Conservation (phyloP, 2,888 invertebrate species). For the Cheilosia grossa region DNA sequence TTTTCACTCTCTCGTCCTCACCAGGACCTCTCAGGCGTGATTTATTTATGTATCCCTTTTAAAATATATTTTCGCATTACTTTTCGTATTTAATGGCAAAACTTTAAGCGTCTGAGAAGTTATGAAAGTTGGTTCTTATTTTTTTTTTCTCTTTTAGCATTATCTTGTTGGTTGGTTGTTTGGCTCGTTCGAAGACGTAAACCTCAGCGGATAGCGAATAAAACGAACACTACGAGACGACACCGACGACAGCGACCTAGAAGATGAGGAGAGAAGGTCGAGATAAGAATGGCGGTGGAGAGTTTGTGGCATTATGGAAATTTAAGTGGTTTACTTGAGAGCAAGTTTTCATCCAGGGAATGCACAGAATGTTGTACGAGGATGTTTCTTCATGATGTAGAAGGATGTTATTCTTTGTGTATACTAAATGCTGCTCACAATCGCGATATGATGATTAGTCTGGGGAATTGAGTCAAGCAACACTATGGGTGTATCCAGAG, state of each 20-base stretch:
- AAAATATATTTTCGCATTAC: conserved; percentile 67
- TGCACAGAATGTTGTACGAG: conserved; percentile 47
- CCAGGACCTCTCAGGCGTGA: conserved; percentile 53
- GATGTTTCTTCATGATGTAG: conserved; percentile 35
- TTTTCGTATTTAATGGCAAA: conserved; percentile 71
- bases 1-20: conserved; percentile 22
- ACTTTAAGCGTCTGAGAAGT: conserved; percentile 73
- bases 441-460: conserved; percentile 59
- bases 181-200: conserved; percentile 61
- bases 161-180: conserved; percentile 60
- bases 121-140: conserved; percentile 37
- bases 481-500: conserved; percentile 3
- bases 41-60: conserved; percentile 71
- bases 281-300: conserved; percentile 48
- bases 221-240: conserved; percentile 12
- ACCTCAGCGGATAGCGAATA: conserved; percentile 51
- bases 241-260: conserved; percentile 45
- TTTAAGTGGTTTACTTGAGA: conserved; percentile 68
- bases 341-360: conserved; percentile 56
- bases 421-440: conserved; percentile 22
- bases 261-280: conserved; percentile 53
- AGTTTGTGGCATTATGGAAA: conserved; percentile 66
- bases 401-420: conserved; percentile 21
- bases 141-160: conserved; percentile 41
- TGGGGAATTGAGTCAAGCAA: conserved; percentile 32